These are phyloP conservation scores for Prunella strophiata DNA, from an alignment of 2,797 vertebrate species.

Conservation along the genomic window DNA sequence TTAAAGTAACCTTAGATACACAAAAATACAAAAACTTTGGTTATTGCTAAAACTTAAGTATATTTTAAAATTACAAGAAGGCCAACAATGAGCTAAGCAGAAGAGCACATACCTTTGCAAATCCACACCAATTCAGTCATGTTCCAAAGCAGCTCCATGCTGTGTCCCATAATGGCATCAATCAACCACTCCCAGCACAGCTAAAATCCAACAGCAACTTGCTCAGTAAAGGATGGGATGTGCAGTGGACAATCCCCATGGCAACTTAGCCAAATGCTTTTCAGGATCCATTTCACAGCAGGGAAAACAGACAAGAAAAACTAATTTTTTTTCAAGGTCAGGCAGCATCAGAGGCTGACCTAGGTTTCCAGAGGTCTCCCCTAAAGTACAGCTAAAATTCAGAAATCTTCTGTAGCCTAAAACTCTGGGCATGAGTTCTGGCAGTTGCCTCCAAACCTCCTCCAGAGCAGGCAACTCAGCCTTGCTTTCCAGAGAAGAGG, in stretches of 20 bases:
- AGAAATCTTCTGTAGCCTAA: not conserved
- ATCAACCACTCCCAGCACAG: not conserved
- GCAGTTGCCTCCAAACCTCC: not conserved
- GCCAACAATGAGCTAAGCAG: not conserved
- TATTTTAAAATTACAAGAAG: not conserved
- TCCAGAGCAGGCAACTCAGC: not conserved
- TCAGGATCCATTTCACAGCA: not conserved
- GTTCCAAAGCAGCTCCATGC: not conserved
- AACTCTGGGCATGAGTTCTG: rapidly evolving
- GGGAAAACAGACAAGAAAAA: not conserved
- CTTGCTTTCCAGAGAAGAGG: not conserved
- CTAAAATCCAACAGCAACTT: not conserved
- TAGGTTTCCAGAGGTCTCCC: not conserved
- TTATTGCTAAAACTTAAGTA: not conserved
- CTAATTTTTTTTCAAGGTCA: not conserved
- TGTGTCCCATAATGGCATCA: not conserved
- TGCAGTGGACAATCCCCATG: not conserved
- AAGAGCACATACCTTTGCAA: not conserved
- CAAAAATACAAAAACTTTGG: not conserved
- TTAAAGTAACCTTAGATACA: not conserved
- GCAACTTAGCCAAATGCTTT: not conserved
- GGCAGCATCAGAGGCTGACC: not conserved
- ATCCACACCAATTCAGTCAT: not conserved
- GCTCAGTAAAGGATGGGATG: not conserved
- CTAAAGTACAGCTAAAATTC: not conserved